Conservation (phyloP, 2,113 vertebrate genomes). For the Rattus rattus region DNA sequence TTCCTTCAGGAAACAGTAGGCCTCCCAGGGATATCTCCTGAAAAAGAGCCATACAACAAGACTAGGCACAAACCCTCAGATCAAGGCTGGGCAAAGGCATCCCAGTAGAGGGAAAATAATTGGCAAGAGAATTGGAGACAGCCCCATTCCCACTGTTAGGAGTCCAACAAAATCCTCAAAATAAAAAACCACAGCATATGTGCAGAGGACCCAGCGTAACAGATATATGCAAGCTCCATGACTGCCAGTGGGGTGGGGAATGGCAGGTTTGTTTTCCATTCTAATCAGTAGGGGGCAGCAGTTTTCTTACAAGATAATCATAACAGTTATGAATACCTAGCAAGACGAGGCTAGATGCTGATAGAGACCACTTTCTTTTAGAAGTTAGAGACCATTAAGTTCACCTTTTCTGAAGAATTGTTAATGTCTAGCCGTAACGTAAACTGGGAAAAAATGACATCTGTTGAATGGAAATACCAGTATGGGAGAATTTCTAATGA, state of each 20-base stretch:
- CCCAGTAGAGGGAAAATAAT: not conserved
- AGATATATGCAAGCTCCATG: not conserved
- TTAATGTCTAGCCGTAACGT: constrained; percentile 63
- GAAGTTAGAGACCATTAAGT: not conserved
- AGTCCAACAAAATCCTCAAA: not conserved
- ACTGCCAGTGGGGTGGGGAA: not conserved
- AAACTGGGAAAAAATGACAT: constrained; percentile 39
- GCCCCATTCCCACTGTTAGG: not conserved
- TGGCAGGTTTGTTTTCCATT: constrained; percentile 63
- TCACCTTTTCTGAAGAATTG: constrained; percentile 45
- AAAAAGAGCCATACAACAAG: not conserved
- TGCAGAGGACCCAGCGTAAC: not conserved
- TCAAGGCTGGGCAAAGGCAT: not conserved
- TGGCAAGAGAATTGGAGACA: not conserved
- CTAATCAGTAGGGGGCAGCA: constrained; percentile 84
- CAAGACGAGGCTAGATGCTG: constrained; percentile 23
- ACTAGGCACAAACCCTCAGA: not conserved
- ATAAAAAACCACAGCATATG: not conserved
- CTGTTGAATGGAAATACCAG: constrained; percentile 41
- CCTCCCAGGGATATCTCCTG: not conserved
- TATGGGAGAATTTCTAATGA: constrained; percentile 37
- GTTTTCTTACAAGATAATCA: constrained; percentile 78
- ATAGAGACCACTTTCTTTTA: not conserved
- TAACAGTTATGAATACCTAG: constrained; percentile 43
- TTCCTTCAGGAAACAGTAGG: not conserved